Base-by-base conservation (phyloP, 2,888 invertebrate species). In the Thalpophila matura region DNA sequence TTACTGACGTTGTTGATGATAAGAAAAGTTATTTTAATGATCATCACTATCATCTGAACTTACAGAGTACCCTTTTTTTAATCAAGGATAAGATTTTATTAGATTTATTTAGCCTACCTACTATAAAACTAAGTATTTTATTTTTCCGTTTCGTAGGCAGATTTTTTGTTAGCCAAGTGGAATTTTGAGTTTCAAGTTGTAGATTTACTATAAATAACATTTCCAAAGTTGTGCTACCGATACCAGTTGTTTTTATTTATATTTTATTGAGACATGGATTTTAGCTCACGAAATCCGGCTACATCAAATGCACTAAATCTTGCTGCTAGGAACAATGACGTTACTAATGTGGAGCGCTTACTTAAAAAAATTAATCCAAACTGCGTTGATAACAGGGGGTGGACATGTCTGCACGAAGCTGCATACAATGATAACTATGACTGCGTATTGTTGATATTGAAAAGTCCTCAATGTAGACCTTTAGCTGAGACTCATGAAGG, bases 361-460 rank as follows among this genome's bases (percentile, higher is more conserved):
- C 81, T 95, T 1, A 84, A 88, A 59, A 95, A 91, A 80, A 88
- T 90, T 29, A 95, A 95, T 78, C 93, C 94, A 1, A 95, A 95
- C 74, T 89, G 90, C 61, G 88, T 91, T 6, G 95, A 95, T 74
- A 95, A 95, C 63, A 88, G 95, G 79, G 95, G 95, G 5, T 95
- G 95, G 95, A 95, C 95, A 0, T 92, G 95, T 56, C 85, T 95
- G 1, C 95, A 95, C 50, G 95, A 95, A 86, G 95, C 95, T 1
- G 95, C 95, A 1, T 90, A 89, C 10, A 85, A 82, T 37, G 92
- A 95, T 66, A 91, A 90, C 60, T 91, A 90, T 49, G 89, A 94
- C 61, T 86, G 92, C 49, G 67, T 95, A 27, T 45, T 83, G 55
- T 64, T 91, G 4, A 93, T 95, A 62, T 71, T 95, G 70, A 86